Conservation (phyloP, 2,113 vertebrate genomes). For the Eira barbara region DNA sequence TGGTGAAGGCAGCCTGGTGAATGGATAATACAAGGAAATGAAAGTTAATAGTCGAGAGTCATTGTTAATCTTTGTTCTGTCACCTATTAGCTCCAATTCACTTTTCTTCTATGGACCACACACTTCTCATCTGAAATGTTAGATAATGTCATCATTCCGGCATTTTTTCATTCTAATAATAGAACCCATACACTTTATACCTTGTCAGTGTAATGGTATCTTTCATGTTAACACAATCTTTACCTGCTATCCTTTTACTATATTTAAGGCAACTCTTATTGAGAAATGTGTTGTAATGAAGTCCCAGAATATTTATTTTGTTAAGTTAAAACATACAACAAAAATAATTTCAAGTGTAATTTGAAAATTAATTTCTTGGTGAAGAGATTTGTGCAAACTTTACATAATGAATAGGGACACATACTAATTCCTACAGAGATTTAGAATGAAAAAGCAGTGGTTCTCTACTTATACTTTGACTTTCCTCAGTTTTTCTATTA, state of each 20-base stretch:
- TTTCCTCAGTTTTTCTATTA: neutral
- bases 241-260: neutral
- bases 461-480: neutral
- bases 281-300: neutral
- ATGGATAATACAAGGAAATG: slow-evolving; percentile 21
- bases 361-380: neutral
- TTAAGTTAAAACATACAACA: neutral
- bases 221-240: neutral
- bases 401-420: neutral
- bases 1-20: neutral
- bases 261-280: neutral
- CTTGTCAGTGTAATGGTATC: neutral
- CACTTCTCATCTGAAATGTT: neutral
- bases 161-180: slow-evolving; percentile 15
- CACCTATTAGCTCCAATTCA: neutral
- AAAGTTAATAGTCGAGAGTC: slow-evolving; percentile 32
- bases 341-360: neutral
- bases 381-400: neutral
- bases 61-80: slow-evolving; percentile 41
- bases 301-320: neutral
- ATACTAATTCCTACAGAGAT: neutral
- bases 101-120: neutral
- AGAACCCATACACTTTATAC: neutral
- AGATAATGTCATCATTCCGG: neutral
- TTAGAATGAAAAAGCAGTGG: neutral